Evolutionary conservation across 2,888 invertebrate genomes (phyloP), one percentile per base, ranked within the genome.

Genomic region (Thymelicus sylvestris): DNA sequence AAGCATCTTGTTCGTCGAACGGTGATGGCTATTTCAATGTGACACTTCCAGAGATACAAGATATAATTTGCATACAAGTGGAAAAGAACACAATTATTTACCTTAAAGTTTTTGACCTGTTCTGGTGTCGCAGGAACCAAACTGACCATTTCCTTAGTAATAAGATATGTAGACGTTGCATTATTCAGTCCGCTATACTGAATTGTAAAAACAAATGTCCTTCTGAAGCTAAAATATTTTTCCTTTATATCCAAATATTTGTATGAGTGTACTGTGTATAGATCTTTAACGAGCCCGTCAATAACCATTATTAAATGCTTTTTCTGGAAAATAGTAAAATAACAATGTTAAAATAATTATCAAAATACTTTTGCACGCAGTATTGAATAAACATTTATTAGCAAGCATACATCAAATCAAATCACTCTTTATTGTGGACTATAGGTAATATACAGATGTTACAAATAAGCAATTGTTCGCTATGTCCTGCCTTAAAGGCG

Each of bases 201-300:
- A 82, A 70, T 77, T 15, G 59, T 74, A 24, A 91, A 85, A 1
- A 87, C 59, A 65, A 92, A 90, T 0, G 91, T 86, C 62, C 91
- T 82, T 73, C 92, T 80, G 74, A 93, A 93, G 8, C 81, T 81
- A 68, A 83, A 81, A 41, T 80, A 69, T 0, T 73, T 74, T 5
- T 81, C 78, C 0, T 69, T 41, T 12, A 10, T 2, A n/a, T 41
- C 12, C 13, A 19, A 50, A 15, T 50, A 41, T 15, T 48, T 60
- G 7, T 41, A 19, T 0, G 31, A 31, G 31, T 31, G 31, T 60
- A 0, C 41, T 39, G 2, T 75, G 52, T 2, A 64, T 61, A 12
- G 72, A 66, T 91, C 89, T 72, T 85, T 89, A 75, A 81, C 89
- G 5, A 91, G 75, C 0, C 93, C 93, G 65, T 88, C 88, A 6